A percentile compares a stretch with the other conserved stretches of the same genome.
These are phyloP conservation scores for Thamnophis elegans DNA, from an alignment of 2,797 vertebrate genomes.

Conservation along the genomic window DNA sequence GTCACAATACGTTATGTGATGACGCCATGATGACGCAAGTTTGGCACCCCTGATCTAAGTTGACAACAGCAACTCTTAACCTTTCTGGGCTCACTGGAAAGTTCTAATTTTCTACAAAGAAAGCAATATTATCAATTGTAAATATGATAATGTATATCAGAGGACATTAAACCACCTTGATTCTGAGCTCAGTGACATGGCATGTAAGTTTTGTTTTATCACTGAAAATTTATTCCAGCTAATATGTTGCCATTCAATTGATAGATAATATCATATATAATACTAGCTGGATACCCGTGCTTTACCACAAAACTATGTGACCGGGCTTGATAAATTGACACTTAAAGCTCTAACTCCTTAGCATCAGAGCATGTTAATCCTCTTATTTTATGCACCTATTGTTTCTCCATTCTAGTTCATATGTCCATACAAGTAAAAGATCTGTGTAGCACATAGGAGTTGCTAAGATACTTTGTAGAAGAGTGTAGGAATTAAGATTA, in stretches of 20 bases:
- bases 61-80: background rate
- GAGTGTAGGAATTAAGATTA: background rate
- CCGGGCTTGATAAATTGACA: too few relatives aligned
- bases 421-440: background rate
- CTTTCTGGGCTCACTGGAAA: background rate
- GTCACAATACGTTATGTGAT: too few relatives aligned
- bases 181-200: background rate
- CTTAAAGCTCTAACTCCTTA: too few relatives aligned
- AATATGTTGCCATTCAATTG: background rate
- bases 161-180: background rate
- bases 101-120: background rate
- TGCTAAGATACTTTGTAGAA: accelerated
- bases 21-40: too few relatives aligned
- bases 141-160: background rate
- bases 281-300: too few relatives aligned
- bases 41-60: background rate
- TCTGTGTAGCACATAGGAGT: background rate
- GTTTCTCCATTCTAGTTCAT: accelerated
- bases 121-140: background rate
- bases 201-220: background rate
- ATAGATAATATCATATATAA: background rate
- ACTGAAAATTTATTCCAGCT: background rate
- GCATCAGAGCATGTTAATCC: background rate
- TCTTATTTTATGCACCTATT: accelerated
- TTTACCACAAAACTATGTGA: too few relatives aligned